Conservation (phyloP, 2,888 invertebrate genomes). For the Dorcus parallelipipedus region DNA sequence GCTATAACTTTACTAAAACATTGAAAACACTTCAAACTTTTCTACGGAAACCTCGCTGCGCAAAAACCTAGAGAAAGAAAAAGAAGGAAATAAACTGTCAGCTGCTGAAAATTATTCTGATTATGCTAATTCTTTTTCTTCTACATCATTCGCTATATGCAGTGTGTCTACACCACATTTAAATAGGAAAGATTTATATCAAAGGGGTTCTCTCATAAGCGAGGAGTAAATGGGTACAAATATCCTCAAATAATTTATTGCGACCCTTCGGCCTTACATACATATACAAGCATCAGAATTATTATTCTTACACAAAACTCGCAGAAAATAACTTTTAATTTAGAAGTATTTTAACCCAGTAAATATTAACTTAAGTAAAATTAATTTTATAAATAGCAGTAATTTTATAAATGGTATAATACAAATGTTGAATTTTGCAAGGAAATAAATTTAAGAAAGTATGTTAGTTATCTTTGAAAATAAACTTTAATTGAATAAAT, state of each 20-base stretch:
- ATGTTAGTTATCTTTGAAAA: too few species aligned
- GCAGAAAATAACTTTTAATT: too few species aligned
- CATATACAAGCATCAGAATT: not conserved
- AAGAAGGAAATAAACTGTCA: constrained; percentile 59
- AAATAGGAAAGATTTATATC: constrained; percentile 37
- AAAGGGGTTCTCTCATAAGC: constrained; percentile 23
- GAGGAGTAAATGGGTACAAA: constrained; percentile 13
- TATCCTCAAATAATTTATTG: constrained; percentile 10
- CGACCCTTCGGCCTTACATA: not conserved
- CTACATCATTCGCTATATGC: constrained; percentile 40
- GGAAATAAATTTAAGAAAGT: too few species aligned
- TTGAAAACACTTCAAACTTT: constrained; percentile 50
- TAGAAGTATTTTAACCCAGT: too few species aligned
- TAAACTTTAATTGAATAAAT: too few species aligned
- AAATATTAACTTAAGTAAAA: too few species aligned
- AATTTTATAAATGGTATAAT: too few species aligned
- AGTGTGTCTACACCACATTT: constrained; percentile 43
- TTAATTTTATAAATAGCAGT: too few species aligned
- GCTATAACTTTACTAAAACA: constrained; percentile 50
- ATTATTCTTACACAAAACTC: not conserved
- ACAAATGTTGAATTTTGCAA: too few species aligned
- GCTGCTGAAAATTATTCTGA: constrained; percentile 62
- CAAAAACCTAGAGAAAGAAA: constrained; percentile 48
- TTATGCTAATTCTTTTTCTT: constrained; percentile 61
- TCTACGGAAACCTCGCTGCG: constrained; percentile 38